phyloP scores from a whole-genome alignment of 2,113 vertebrate species.

The Menidia beryllina region DNA sequence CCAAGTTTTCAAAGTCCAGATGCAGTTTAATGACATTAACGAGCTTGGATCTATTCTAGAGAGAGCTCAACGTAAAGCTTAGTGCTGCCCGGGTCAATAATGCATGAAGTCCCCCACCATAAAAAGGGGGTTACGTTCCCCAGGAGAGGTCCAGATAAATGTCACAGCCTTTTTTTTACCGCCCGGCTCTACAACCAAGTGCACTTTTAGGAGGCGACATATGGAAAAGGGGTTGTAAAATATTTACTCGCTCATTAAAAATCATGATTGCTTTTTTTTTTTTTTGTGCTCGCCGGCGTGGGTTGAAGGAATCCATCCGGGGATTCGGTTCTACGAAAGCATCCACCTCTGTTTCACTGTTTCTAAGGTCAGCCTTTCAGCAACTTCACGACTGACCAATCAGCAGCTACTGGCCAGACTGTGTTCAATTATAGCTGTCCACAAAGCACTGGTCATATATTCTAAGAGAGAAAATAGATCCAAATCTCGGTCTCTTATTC shows the following conservation, averaged over 20 bases:
- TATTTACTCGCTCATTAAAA: constrained; percentile 21
- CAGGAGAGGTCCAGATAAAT: constrained; percentile 9
- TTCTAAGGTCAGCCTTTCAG: too few relatives aligned
- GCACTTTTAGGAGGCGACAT: background rate
- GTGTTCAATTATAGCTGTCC: too few relatives aligned
- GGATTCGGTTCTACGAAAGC: background rate
- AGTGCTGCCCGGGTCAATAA: constrained; percentile 9
- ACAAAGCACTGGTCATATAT: too few relatives aligned
- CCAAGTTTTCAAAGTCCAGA: background rate
- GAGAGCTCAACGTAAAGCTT: background rate
- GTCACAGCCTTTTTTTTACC: constrained; percentile 9
- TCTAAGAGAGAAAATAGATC: too few relatives aligned
- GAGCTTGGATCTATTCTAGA: background rate
- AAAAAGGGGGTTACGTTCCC: background rate
- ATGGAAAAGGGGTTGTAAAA: constrained; percentile 13
- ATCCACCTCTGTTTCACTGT: too few relatives aligned
- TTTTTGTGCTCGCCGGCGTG: too few relatives aligned
- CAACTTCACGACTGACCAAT: too few relatives aligned
- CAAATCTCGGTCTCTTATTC: too few relatives aligned
- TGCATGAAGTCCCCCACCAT: background rate
- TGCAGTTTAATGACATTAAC: background rate
- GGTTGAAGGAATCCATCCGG: background rate
- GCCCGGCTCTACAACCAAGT: background rate
- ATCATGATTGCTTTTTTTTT: constrained; percentile 10
- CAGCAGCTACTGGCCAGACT: too few relatives aligned